These are phyloP conservation scores for Thinocorus orbignyianus DNA, from an alignment of 2,113 vertebrate genomes.

Conservation along the genomic window DNA sequence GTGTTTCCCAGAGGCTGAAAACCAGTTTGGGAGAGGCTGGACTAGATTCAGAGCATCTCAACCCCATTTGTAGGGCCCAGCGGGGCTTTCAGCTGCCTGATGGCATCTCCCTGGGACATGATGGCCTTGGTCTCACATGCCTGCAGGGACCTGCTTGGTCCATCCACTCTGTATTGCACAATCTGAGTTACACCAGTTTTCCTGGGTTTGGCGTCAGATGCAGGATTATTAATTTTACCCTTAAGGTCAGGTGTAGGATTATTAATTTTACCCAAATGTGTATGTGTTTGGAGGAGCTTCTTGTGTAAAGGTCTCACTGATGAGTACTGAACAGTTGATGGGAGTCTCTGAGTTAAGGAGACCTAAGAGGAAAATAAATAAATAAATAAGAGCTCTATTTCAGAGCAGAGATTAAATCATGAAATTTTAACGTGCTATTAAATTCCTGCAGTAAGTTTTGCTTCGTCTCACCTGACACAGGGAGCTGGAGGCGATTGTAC, in stretches of 20 bases:
- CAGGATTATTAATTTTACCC: neutral
- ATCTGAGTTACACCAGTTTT: neutral
- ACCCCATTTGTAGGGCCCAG: fast-evolving
- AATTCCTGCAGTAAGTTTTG: neutral
- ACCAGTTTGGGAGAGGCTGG: neutral
- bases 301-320: neutral
- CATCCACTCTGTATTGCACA: neutral
- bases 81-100: neutral
- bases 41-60: neutral
- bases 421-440: neutral
- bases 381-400: neutral
- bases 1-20: neutral
- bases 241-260: neutral
- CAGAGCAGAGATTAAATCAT: neutral
- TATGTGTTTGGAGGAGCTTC: neutral
- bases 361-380: neutral
- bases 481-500: neutral
- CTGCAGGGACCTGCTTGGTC: neutral
- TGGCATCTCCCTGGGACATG: neutral
- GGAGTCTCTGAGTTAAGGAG: neutral
- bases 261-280: neutral
- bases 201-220: neutral
- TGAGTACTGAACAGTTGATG: neutral
- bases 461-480: neutral
- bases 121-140: neutral